A percentile compares a stretch with the other conserved stretches of the same genome.
phyloP scores from a whole-genome alignment of 1,140 invertebrate genomes.

The Caenorhabditis latens region DNA sequence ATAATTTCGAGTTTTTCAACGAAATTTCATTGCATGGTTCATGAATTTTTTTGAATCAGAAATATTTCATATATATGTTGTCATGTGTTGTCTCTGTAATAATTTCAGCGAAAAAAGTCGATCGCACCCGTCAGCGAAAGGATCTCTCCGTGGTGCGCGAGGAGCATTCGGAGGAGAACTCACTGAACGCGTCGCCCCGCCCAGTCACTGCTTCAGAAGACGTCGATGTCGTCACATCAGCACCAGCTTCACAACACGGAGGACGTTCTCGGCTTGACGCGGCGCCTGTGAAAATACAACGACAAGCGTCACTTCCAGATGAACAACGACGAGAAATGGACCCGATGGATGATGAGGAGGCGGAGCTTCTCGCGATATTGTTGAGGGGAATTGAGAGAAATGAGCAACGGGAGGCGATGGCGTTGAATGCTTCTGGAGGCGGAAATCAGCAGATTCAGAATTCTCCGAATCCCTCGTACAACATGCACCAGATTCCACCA shows the following conservation, averaged over 20 bases:
- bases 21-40: too few relatives aligned
- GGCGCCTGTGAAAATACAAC: not conserved
- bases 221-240: not conserved
- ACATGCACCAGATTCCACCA: not conserved
- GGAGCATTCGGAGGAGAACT: not conserved
- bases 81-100: not conserved
- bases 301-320: conserved; percentile 21
- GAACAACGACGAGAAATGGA: not conserved
- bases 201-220: not conserved
- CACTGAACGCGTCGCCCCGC: not conserved
- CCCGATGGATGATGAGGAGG: conserved; percentile 40
- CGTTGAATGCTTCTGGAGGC: not conserved
- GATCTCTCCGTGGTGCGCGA: conserved; percentile 7
- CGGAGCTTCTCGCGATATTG: conserved; percentile 13
- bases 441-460: conserved; percentile 10
- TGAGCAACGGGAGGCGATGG: not conserved
- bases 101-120: conserved; percentile 33
- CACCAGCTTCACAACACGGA: conserved; percentile 8
- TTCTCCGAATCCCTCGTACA: not conserved
- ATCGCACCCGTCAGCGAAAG: not conserved
- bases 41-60: too few relatives aligned
- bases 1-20: too few relatives aligned
- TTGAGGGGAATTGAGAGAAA: conserved; percentile 25
- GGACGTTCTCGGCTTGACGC: conserved; percentile 34
- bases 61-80: too few relatives aligned